phyloP scores from a whole-genome alignment of 2,888 invertebrate species.

The Mesorhabditis spiculigera region DNA sequence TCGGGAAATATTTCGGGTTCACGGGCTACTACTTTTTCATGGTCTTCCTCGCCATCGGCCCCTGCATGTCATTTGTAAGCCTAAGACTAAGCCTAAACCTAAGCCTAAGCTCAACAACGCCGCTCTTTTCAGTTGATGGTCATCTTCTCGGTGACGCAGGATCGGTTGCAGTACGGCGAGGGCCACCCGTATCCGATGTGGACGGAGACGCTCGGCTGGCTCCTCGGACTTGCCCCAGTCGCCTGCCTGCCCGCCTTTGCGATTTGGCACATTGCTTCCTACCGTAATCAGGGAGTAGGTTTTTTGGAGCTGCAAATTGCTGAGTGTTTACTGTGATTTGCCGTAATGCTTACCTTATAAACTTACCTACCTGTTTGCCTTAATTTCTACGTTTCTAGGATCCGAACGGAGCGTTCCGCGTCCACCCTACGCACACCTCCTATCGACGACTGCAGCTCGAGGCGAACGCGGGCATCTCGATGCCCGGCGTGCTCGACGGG shows the following conservation, averaged over 20 bases:
- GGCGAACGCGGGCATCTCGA: too few relatives aligned
- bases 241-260: not conserved
- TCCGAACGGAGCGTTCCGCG: not conserved
- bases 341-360: too few relatives aligned
- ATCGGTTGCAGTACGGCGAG: too few relatives aligned
- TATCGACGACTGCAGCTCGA: too few relatives aligned
- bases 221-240: not conserved
- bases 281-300: not conserved
- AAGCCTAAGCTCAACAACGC: too few relatives aligned
- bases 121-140: too few relatives aligned
- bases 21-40: not conserved
- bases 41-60: not conserved
- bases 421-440: too few relatives aligned
- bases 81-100: too few relatives aligned
- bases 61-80: too few relatives aligned
- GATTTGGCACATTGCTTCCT: not conserved
- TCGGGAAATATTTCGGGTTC: slow-evolving; percentile 8
- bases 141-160: too few relatives aligned
- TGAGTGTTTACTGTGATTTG: too few relatives aligned
- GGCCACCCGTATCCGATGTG: not conserved
- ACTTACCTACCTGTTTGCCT: not conserved
- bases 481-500: too few relatives aligned
- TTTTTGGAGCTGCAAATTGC: not conserved
- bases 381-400: not conserved
- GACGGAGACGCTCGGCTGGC: not conserved